phyloP scores from a whole-genome alignment of 2,797 vertebrate species.

The Mormyrus proboscirostris region DNA sequence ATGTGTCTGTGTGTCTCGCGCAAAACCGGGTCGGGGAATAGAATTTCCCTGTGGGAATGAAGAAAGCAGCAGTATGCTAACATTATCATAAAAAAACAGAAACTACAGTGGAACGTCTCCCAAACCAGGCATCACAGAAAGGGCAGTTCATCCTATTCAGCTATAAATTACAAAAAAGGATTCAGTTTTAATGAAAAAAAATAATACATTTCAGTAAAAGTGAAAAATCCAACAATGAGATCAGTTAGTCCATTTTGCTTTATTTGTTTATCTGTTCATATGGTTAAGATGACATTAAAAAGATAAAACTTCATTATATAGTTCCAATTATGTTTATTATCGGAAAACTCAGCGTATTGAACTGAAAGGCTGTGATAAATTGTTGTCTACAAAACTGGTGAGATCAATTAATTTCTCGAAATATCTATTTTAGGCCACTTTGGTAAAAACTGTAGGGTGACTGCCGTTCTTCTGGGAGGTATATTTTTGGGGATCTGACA shows the following conservation, averaged over 20 bases:
- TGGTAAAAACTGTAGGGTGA: neutral
- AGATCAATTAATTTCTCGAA: neutral
- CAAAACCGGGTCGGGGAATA: neutral
- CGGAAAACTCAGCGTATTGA: neutral
- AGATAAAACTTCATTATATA: neutral
- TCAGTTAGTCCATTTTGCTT: neutral
- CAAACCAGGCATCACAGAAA: neutral
- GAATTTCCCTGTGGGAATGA: neutral
- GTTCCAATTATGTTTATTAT: neutral
- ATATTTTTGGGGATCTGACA: neutral
- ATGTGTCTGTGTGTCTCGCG: neutral
- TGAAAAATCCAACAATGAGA: neutral
- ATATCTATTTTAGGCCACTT: neutral
- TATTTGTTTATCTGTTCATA: neutral
- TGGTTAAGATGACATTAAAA: neutral
- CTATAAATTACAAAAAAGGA: neutral
- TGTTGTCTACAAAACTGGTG: neutral
- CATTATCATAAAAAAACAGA: neutral
- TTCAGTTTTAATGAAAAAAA: neutral
- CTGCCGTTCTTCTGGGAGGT: neutral
- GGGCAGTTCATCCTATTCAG: neutral
- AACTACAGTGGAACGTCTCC: neutral
- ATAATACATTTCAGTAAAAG: neutral
- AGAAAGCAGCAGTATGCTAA: neutral
- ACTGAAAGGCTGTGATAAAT: neutral